phyloP scores from a whole-genome alignment of 2,113 vertebrate genomes.

The Plestiodon gilberti region DNA sequence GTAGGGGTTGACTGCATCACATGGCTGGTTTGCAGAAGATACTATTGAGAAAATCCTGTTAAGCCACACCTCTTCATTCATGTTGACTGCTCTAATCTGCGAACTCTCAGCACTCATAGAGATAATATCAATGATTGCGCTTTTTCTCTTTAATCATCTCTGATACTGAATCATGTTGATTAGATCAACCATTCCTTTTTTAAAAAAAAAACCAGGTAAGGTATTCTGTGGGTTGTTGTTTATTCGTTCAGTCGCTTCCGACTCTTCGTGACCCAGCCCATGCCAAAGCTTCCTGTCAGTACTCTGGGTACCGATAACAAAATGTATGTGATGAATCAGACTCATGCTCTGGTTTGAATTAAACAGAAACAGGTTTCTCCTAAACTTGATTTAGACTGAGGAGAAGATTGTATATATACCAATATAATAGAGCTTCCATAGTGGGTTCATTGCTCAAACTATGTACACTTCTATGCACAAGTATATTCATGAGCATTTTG shows the following conservation, averaged over 20 bases:
- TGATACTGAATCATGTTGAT: slow-evolving; percentile 28
- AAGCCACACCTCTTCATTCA: slow-evolving; percentile 40
- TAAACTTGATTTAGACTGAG: no score
- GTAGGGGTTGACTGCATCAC: slow-evolving; percentile 37
- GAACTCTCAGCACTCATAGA: slow-evolving; percentile 14
- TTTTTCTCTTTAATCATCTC: slow-evolving; percentile 18
- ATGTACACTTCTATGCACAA: no score
- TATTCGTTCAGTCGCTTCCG: no score
- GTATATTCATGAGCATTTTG: no score
- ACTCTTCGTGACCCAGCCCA: no score
- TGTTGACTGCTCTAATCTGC: slow-evolving; percentile 58
- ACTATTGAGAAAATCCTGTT: slow-evolving; percentile 43
- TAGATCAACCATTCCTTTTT: neutral
- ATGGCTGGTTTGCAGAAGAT: slow-evolving; percentile 39
- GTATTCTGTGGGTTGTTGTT: neutral
- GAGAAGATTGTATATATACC: no score
- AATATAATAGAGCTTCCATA: no score
- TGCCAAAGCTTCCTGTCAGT: no score
- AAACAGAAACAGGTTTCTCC: neutral
- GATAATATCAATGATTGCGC: slow-evolving; percentile 59
- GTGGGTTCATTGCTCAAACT: no score
- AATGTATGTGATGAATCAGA: neutral
- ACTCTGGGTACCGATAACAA: no score
- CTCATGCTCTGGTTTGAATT: neutral
- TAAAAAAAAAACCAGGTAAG: slow-evolving; percentile 30